Evolutionary conservation across 2,797 vertebrate genomes (phyloP).

Genomic region (Onychomys torridus): DNA sequence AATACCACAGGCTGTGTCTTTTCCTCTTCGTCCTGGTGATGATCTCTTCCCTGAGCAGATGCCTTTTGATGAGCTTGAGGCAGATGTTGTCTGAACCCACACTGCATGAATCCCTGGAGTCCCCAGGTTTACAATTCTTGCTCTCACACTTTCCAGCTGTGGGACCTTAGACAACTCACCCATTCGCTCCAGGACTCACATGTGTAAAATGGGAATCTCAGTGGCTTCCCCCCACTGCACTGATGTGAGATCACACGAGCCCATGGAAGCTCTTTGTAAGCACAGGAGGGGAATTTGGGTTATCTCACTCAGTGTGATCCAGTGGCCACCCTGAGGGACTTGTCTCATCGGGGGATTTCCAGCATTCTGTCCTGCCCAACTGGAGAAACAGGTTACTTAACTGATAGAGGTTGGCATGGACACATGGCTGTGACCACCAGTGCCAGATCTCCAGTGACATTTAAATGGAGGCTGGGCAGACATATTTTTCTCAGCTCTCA

Average conservation of each 20-base stretch:
- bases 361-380: slow-evolving; percentile 44
- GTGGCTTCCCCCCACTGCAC: background rate
- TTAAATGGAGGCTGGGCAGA: background rate
- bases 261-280: slow-evolving; percentile 11
- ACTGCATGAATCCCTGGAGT: background rate
- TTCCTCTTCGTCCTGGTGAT: background rate
- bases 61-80: background rate
- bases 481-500: background rate
- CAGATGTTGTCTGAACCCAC: background rate
- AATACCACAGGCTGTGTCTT: background rate
- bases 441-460: background rate
- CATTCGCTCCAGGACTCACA: slow-evolving; percentile 13
- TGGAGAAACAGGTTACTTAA: slow-evolving; percentile 51
- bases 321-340: slow-evolving; percentile 15
- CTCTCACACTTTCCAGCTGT: background rate
- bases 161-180: background rate
- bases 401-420: slow-evolving; percentile 15
- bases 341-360: slow-evolving; percentile 69
- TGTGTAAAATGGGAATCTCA: background rate
- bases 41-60: background rate
- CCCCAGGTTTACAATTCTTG: background rate
- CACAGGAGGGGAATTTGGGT: slow-evolving; percentile 48
- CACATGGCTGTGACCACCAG: background rate
- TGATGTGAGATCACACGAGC: background rate
- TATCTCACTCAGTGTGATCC: slow-evolving; percentile 40